Evolutionary conservation across 2,888 invertebrate species (phyloP).

Genomic region (Leptopilina drosophilae): DNA sequence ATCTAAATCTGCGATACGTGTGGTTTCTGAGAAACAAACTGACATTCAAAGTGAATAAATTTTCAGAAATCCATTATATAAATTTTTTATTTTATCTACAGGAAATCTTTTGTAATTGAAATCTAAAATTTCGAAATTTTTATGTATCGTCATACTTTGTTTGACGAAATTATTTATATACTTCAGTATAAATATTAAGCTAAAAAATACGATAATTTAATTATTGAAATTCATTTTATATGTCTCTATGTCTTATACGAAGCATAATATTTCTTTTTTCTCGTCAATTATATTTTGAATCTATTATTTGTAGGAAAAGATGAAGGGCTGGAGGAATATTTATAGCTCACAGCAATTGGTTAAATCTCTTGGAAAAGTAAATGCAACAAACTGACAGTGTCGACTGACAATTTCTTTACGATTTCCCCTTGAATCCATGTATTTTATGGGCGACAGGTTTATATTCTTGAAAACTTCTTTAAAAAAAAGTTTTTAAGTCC

Average conservation of each 20-base stretch:
- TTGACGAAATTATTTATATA: background rate
- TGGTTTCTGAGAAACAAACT: background rate
- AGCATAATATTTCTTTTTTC: too few species aligned
- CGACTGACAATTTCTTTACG: constrained; percentile 34
- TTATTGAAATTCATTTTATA: too few species aligned
- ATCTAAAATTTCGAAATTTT: too few species aligned
- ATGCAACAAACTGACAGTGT: constrained; percentile 27
- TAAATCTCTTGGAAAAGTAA: constrained; percentile 17
- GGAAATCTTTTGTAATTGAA: too few species aligned
- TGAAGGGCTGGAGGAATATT: background rate
- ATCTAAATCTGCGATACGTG: constrained; percentile 22
- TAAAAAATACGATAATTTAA: too few species aligned
- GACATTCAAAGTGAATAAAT: background rate
- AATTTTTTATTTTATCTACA: background rate
- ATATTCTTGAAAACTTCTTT: constrained; percentile 32
- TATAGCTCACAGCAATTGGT: background rate
- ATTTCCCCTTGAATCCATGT: constrained; percentile 24
- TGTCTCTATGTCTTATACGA: too few species aligned
- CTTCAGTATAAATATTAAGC: too few species aligned
- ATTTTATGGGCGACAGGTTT: constrained; percentile 32
- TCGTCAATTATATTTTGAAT: too few species aligned
- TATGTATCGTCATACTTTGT: background rate
- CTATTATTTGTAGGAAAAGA: background rate
- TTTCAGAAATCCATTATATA: constrained; percentile 19
- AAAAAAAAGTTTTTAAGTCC: constrained; percentile 7